These are phyloP conservation scores for Protonemura montana DNA, from an alignment of 2,888 invertebrate species.

Conservation along the genomic window DNA sequence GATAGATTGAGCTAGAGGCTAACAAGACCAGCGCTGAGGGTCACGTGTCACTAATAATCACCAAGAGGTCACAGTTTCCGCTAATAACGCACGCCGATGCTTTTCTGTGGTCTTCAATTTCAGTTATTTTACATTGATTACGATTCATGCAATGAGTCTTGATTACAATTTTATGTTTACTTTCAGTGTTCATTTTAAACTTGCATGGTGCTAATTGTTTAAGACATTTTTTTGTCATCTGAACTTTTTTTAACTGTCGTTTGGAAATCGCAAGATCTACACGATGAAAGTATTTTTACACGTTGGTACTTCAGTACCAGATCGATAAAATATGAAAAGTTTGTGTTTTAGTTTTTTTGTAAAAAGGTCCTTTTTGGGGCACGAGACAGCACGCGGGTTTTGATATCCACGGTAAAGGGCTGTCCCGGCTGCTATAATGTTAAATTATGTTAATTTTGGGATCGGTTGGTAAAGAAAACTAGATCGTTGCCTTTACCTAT, in stretches of 20 bases:
- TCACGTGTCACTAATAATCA: not conserved
- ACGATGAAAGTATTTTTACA: too few relatives aligned
- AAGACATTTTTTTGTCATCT: too few relatives aligned
- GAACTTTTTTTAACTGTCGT: too few relatives aligned
- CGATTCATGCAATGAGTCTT: not conserved
- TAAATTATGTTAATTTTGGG: not conserved
- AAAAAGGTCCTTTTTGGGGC: not conserved
- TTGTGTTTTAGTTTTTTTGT: not conserved
- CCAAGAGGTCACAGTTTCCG: constrained; percentile 44
- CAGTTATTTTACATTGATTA: not conserved
- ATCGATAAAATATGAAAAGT: too few relatives aligned
- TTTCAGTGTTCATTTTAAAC: not conserved
- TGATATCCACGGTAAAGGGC: not conserved
- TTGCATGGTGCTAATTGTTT: not conserved
- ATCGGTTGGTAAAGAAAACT: not conserved
- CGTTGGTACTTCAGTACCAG: too few relatives aligned
- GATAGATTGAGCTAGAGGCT: too few relatives aligned
- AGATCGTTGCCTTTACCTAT: not conserved
- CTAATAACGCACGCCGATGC: constrained; percentile 20
- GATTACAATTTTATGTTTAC: not conserved
- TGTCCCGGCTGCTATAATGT: not conserved
- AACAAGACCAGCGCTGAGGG: not conserved
- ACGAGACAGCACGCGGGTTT: not conserved
- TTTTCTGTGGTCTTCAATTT: not conserved
- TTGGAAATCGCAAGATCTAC: too few relatives aligned